Conservation (phyloP, 2,888 invertebrate species). For the Drosophila anceps region DNA sequence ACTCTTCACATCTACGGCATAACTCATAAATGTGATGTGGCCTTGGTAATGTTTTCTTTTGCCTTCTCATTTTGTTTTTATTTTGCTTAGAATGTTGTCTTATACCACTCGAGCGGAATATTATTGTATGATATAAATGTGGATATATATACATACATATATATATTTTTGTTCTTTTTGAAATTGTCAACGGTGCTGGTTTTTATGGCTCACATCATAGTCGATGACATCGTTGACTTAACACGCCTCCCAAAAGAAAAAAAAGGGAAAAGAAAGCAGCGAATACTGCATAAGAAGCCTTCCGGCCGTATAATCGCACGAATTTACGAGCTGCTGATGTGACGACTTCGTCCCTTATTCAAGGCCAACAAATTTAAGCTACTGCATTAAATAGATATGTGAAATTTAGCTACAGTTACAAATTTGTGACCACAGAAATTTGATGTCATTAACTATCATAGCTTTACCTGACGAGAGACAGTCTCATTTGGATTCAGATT, state of each 20-base stretch:
- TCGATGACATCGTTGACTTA: constrained; percentile 48
- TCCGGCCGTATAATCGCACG: constrained; percentile 27
- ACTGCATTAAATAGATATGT: background rate
- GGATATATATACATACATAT: background rate
- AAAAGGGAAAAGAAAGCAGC: background rate
- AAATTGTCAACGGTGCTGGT: constrained; percentile 53
- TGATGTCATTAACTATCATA: too few relatives aligned
- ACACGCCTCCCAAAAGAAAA: constrained; percentile 35
- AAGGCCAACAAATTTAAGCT: constrained; percentile 7
- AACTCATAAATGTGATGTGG: constrained; percentile 30
- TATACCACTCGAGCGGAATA: constrained; percentile 43
- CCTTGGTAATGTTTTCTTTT: constrained; percentile 29
- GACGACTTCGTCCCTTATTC: constrained; percentile 8
- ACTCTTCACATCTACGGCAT: constrained; percentile 28
- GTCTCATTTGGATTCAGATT: too few relatives aligned
- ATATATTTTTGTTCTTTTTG: constrained; percentile 9
- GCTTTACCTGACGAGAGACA: too few relatives aligned
- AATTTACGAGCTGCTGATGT: constrained; percentile 51
- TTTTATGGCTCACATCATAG: constrained; percentile 48
- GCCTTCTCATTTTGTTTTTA: constrained; percentile 6
- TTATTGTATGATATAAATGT: constrained; percentile 32
- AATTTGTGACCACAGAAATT: background rate
- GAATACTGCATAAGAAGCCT: constrained; percentile 19
- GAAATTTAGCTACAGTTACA: background rate
- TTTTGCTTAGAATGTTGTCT: constrained; percentile 36